A percentile compares a stretch with the other conserved stretches of the same genome.
phyloP scores from a whole-genome alignment of 35 echinoderm and acorn worm genomes.

The Lytechinus variegatus region DNA sequence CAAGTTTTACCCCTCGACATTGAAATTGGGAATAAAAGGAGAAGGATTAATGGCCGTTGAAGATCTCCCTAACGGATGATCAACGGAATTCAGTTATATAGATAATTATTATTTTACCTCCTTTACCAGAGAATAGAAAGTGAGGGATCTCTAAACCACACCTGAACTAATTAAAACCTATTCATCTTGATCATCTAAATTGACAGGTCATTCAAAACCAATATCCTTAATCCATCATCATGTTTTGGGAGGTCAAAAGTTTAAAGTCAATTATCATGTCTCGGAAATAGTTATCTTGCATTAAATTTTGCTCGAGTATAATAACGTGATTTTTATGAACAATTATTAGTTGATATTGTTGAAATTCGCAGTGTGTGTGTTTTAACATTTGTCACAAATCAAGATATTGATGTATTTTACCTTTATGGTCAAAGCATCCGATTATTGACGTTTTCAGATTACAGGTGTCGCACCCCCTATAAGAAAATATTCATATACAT shows the following conservation, averaged over 20 bases:
- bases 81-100: conserved; percentile 44
- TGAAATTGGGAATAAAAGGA: conserved; percentile 47
- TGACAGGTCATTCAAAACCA: not conserved
- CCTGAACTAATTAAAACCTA: conserved; percentile 51
- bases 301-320: not conserved
- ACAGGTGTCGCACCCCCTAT: no score
- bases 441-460: no score
- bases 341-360: no score
- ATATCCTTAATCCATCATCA: not conserved
- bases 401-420: no score
- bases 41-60: conserved; percentile 41
- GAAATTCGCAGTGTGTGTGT: no score
- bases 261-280: not conserved
- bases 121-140: not conserved
- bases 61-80: not conserved
- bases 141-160: not conserved
- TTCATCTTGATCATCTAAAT: not conserved
- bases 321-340: no score
- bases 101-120: conserved; percentile 9
- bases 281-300: not conserved
- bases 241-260: not conserved
- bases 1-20: not conserved
- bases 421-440: no score
- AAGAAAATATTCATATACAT: no score
- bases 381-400: no score